A percentile compares a stretch with the other conserved stretches of the same genome.
phyloP scores from a whole-genome alignment of 2,888 invertebrate species.

The Dicyrtoma fusca region DNA sequence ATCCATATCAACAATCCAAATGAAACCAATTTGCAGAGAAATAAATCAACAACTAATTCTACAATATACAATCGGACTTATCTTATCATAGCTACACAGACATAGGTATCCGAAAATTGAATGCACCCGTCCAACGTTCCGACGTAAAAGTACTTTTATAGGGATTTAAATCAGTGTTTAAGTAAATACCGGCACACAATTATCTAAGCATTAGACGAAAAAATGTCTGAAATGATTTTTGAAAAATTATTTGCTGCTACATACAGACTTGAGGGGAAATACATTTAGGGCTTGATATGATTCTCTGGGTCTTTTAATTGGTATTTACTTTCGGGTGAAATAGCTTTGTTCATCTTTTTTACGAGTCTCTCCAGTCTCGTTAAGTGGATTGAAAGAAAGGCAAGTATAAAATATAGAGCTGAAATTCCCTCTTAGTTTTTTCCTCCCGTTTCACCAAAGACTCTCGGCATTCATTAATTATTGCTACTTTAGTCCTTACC shows the following conservation, averaged over 20 bases:
- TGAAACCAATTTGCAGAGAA: too few species aligned
- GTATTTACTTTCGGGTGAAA: conserved; percentile 28
- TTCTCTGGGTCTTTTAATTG: conserved; percentile 28
- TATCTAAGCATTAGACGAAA: too few species aligned
- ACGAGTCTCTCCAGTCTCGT: conserved; percentile 29
- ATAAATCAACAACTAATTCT: too few species aligned
- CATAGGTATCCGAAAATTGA: too few species aligned
- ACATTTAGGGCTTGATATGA: conserved; percentile 13
- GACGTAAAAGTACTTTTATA: too few species aligned
- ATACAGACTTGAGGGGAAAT: background rate
- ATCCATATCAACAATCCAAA: too few species aligned
- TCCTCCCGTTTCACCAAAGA: background rate
- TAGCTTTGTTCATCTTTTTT: conserved; percentile 22
- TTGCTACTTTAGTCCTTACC: background rate
- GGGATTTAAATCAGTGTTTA: too few species aligned
- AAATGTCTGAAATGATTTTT: conserved; percentile 5
- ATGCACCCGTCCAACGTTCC: too few species aligned
- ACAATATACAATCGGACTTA: too few species aligned
- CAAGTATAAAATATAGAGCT: conserved; percentile 24
- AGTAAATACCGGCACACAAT: too few species aligned
- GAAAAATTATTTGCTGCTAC: background rate
- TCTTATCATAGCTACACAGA: too few species aligned
- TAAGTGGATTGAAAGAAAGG: conserved; percentile 14
- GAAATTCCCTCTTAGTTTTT: background rate
- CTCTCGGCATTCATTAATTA: conserved; percentile 2